Evolutionary conservation across 1,140 invertebrate genomes (phyloP), one percentile per base, ranked within the genome.

Genomic region (Bombus pascuorum): DNA sequence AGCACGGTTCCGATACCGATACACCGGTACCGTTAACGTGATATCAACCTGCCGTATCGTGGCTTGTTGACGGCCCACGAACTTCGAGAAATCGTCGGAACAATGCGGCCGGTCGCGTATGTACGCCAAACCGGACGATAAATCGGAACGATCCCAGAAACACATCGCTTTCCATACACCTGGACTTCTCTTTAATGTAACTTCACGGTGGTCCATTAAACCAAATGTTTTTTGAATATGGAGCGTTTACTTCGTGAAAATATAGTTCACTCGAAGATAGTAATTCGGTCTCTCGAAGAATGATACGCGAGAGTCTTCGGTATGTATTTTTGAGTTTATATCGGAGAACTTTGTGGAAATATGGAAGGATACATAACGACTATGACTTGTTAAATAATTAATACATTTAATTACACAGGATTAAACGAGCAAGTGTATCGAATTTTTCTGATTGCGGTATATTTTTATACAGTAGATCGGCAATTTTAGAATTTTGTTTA

Each of bases 21-120:
- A 79, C 66, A n/a, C 22, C 25, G 68, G 79, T 86, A 90, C 87
- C 87, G 89, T 88, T 91, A 91, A 76, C 76, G 81, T 75, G 86
- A 85, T 90, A 90, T 90, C 89, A 83, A 78, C 71, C 76, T 81
- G 79, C 74, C 39, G n/a, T 71, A 59, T 62, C 82, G 83, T 86
- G 87, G 81, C 62, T 81, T 82, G 53, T 59, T 42, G 37, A 81
- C 85, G 83, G 80, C 79, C 72, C 72, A 73, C 66, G 68, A 57
- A 79, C 44, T 62, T 34, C 37, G 22, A 4, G 75, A 66, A 72
- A 85, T 81, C 78, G 37, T 6, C 9, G 75, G 39, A 74, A 85
- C 77, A 81, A 85, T 81, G 71, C 78, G 83, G 47, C 57, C n/a
- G 42, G 59, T 13, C 28, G 68, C 68, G 66, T 65, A 47, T 70